phyloP scores from a whole-genome alignment of 1,140 invertebrate species.

The Pteromalus puparum region DNA sequence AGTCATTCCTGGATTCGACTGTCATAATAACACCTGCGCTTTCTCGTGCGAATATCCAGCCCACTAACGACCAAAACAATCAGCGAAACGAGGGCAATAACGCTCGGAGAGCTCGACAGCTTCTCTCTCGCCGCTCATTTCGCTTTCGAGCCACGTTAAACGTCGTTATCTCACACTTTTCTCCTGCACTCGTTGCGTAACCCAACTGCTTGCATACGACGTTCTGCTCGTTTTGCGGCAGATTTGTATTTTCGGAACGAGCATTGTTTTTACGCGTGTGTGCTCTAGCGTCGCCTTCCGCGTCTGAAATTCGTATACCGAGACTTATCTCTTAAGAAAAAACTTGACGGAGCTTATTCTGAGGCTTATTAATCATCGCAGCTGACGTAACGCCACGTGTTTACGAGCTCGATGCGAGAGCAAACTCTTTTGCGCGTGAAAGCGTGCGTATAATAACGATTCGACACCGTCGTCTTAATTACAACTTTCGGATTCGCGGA shows the following conservation, averaged over 20 bases:
- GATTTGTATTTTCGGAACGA: neutral
- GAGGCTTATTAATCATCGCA: too few relatives aligned
- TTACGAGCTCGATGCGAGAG: too few relatives aligned
- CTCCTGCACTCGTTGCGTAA: slow-evolving; percentile 20
- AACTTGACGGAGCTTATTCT: too few relatives aligned
- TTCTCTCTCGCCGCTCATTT: slow-evolving; percentile 3
- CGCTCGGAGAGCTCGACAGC: neutral
- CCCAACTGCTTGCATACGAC: neutral
- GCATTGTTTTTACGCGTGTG: neutral
- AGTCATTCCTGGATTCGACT: too few relatives aligned
- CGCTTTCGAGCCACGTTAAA: slow-evolving; percentile 17
- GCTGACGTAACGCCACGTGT: neutral
- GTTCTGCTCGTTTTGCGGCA: neutral
- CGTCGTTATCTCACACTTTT: slow-evolving; percentile 39
- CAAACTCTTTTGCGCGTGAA: slow-evolving; percentile 10
- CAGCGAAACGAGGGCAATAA: slow-evolving; percentile 28
- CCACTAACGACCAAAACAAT: slow-evolving; percentile 40
- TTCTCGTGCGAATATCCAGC: neutral
- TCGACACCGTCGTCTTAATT: neutral
- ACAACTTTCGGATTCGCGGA: slow-evolving; percentile 15
- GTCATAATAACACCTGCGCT: neutral
- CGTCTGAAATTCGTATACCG: too few relatives aligned
- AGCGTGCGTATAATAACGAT: neutral
- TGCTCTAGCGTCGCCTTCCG: too few relatives aligned
- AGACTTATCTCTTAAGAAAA: too few relatives aligned